phyloP scores from a whole-genome alignment of 2,888 invertebrate species.

The Sturmia bella region DNA sequence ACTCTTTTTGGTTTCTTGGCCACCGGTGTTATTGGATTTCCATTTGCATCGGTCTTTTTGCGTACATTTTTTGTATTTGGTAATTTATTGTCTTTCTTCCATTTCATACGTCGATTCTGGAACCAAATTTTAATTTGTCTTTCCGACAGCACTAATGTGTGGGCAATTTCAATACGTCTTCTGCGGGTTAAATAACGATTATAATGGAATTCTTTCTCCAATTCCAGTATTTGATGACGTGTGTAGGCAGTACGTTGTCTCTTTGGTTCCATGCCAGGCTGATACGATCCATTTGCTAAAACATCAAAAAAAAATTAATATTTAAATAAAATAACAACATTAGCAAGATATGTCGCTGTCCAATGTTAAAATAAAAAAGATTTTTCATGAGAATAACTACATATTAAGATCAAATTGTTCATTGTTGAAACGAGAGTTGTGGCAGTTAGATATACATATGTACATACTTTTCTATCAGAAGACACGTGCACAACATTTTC shows the following conservation, averaged over 20 bases:
- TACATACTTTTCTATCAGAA: too few species aligned
- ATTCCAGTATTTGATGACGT: constrained; percentile 97
- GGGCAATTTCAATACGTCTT: constrained; percentile 98
- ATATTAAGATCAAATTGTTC: too few species aligned
- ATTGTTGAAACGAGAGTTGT: too few species aligned
- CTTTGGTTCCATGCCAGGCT: constrained; percentile 97
- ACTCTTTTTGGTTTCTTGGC: constrained; percentile 80
- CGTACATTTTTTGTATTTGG: constrained; percentile 86
- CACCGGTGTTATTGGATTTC: constrained; percentile 80
- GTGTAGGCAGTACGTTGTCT: constrained; percentile 98
- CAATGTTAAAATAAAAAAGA: too few species aligned
- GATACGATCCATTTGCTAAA: constrained; percentile 92
- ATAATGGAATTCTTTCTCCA: constrained; percentile 99
- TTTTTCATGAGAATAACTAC: too few species aligned
- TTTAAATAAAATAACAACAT: constrained; percentile 6
- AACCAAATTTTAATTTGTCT: constrained; percentile 96
- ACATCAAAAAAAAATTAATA: constrained; percentile 79
- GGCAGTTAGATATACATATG: too few species aligned
- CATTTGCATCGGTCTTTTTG: constrained; percentile 83
- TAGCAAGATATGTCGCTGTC: background rate
- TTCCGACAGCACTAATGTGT: constrained; percentile 95
- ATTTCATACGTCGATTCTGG: constrained; percentile 92
- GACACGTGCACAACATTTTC: too few species aligned
- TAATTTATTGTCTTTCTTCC: constrained; percentile 88
- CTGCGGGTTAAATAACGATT: constrained; percentile 97